Percentiles rank a stretch among this genome's conserved stretches.
Conservation (phyloP, 2,113 vertebrate genomes). For the Ceyx melanurus region DNA sequence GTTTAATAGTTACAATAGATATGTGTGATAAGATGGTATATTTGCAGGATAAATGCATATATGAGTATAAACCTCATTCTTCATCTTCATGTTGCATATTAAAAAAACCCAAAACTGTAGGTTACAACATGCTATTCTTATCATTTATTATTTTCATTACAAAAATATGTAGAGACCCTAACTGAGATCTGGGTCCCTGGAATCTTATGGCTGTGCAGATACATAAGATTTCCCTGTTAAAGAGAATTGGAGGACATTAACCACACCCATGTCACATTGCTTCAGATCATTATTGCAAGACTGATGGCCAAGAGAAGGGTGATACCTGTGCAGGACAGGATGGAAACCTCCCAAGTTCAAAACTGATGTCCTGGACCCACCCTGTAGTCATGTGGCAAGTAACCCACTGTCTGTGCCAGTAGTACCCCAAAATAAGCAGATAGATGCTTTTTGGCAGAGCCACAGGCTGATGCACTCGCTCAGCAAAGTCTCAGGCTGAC, state of each 20-base stretch:
- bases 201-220: background rate
- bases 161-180: background rate
- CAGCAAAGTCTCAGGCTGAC: background rate
- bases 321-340: background rate
- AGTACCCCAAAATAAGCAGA: background rate
- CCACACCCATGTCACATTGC: background rate
- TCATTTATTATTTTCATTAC: background rate
- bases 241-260: background rate
- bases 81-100: background rate
- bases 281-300: background rate
- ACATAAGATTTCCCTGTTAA: background rate
- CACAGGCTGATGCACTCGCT: background rate
- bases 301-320: background rate
- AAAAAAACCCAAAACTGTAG: background rate
- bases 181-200: background rate
- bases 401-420: background rate
- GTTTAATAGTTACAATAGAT: background rate
- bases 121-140: background rate
- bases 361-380: fast-evolving
- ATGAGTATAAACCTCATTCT: background rate
- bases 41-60: background rate
- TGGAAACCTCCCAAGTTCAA: background rate
- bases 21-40: background rate
- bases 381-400: background rate
- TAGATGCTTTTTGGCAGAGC: background rate